A percentile compares a stretch with the other conserved stretches of the same genome.
Conservation (phyloP, 2,797 vertebrate species). For the Serranus cabrilla region DNA sequence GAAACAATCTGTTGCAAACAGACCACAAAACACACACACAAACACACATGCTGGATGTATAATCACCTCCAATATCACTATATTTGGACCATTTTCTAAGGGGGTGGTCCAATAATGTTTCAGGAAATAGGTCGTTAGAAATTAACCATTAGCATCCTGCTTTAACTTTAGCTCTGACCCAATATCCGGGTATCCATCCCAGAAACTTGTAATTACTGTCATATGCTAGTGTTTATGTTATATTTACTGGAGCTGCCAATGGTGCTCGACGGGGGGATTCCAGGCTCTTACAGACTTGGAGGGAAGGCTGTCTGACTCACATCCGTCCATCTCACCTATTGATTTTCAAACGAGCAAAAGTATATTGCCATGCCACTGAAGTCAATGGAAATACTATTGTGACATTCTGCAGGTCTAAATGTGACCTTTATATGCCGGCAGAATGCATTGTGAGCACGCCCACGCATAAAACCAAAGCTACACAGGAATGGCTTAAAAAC, state of each 20-base stretch:
- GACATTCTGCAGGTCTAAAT: conserved; percentile 57
- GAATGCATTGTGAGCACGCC: conserved; percentile 8
- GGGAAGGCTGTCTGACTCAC: conserved; percentile 55
- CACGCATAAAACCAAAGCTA: conserved; percentile 2
- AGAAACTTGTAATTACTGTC: conserved; percentile 79
- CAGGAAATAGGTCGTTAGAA: conserved; percentile 78
- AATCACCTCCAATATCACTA: conserved; percentile 57
- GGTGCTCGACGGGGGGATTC: conserved; percentile 34
- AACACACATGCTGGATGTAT: conserved; percentile 18
- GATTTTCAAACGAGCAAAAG: conserved; percentile 61
- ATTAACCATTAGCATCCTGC: conserved; percentile 73
- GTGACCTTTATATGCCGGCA: conserved; percentile 55
- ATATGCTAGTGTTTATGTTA: conserved; percentile 75
- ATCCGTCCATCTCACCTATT: conserved; percentile 66
- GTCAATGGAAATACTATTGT: conserved; percentile 56
- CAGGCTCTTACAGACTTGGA: conserved; percentile 36
- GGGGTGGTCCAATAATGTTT: conserved; percentile 70
- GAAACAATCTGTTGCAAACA: conserved; percentile 68
- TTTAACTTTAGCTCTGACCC: conserved; percentile 69
- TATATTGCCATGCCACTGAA: conserved; percentile 45
- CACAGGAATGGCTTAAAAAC: conserved; percentile 17
- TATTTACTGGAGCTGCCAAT: conserved; percentile 62
- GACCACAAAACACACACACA: conserved; percentile 42
- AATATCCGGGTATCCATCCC: conserved; percentile 67
- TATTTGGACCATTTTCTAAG: conserved; percentile 60